Percentiles rank a stretch among this genome's conserved stretches.
Conservation (phyloP, 2,888 invertebrate genomes). For the Troilus luridus region DNA sequence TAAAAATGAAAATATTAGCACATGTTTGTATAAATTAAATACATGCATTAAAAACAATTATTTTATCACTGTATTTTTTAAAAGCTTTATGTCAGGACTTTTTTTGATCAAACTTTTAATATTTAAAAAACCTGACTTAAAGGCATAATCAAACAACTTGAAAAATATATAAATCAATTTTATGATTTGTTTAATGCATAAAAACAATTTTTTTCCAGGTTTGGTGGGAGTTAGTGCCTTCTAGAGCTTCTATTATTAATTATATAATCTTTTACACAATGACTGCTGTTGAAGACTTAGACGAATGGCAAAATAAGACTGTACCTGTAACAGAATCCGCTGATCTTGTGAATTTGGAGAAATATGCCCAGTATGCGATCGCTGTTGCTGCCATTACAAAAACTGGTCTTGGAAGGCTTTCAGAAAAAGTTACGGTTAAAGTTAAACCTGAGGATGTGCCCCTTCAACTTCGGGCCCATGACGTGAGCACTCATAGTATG, state of each 20-base stretch:
- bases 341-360: constrained; percentile 89
- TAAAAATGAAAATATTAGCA: no score
- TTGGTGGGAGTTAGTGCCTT: constrained; percentile 94
- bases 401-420: constrained; percentile 84
- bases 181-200: not conserved
- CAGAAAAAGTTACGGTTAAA: constrained; percentile 87
- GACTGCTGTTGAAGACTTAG: constrained; percentile 92
- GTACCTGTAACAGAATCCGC: constrained; percentile 91
- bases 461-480: constrained; percentile 87
- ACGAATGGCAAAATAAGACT: constrained; percentile 90
- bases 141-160: no score
- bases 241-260: constrained; percentile 85
- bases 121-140: no score
- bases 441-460: constrained; percentile 95
- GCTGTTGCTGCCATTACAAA: constrained; percentile 90
- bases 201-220: not conserved
- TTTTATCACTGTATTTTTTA: no score
- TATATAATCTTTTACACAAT: constrained; percentile 93
- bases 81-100: no score
- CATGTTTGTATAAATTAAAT: no score
- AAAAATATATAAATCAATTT: not conserved
- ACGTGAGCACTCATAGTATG: constrained; percentile 95
- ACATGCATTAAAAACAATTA: no score
- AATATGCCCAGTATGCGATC: constrained; percentile 91
- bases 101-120: no score